phyloP scores from a whole-genome alignment of 2,113 vertebrate species.

The Perca fluviatilis region DNA sequence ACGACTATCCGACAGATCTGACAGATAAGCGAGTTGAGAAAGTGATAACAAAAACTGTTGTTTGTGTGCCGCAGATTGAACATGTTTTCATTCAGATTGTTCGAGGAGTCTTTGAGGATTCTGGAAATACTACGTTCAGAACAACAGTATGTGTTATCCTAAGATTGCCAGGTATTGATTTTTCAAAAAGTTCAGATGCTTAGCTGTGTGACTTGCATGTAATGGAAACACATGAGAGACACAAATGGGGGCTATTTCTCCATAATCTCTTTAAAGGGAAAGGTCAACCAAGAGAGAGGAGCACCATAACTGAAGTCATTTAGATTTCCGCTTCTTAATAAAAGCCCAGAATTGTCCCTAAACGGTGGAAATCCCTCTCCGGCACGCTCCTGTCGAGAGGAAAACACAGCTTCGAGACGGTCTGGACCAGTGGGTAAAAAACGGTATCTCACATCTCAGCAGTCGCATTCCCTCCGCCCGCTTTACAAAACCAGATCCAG shows the following conservation, averaged over 20 bases:
- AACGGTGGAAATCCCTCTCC: neutral
- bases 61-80: neutral
- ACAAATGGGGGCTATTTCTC: neutral
- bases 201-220: neutral
- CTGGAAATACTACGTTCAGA: neutral
- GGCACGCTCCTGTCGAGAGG: neutral
- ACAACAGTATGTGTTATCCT: neutral
- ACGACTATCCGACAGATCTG: neutral
- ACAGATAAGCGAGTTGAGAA: neutral
- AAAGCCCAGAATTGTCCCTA: neutral
- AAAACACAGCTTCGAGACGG: neutral
- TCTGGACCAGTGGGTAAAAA: neutral
- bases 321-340: slow-evolving; percentile 26
- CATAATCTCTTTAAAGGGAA: neutral
- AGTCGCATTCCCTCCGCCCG: neutral
- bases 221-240: neutral
- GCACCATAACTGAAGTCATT: neutral
- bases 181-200: neutral
- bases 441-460: slow-evolving; percentile 4
- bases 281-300: neutral
- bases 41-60: neutral
- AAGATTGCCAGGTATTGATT: neutral
- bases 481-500: slow-evolving; percentile 44
- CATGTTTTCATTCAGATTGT: neutral
- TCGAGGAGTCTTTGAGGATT: neutral